Evolutionary conservation across 2,888 invertebrate genomes (phyloP).

Genomic region (Steinernema carpocapsae): DNA sequence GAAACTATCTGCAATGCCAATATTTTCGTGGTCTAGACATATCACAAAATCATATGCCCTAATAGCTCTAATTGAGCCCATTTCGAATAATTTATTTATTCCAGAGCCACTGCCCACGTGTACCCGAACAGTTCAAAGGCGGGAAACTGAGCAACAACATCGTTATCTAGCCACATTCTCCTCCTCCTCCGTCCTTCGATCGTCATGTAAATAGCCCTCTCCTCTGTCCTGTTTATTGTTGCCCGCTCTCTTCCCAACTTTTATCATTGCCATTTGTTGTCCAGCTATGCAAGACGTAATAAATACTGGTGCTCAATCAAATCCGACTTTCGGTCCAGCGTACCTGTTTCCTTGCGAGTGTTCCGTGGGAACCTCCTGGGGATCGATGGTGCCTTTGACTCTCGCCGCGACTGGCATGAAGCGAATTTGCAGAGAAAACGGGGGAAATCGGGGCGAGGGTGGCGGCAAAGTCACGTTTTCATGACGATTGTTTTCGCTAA

Average conservation of each 20-base stretch:
- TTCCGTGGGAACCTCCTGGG: too few relatives aligned
- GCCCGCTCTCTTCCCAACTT: neutral
- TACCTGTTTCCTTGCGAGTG: too few relatives aligned
- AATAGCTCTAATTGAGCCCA: neutral
- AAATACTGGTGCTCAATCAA: conserved; percentile 29
- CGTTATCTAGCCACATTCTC: conserved; percentile 6
- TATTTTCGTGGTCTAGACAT: neutral
- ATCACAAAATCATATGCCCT: neutral
- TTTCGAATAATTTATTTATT: conserved; percentile 4
- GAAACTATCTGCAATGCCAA: neutral
- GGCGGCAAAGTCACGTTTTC: conserved; percentile 18
- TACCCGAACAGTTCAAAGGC: conserved; percentile 39
- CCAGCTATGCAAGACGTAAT: conserved; percentile 30
- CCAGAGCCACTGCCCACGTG: conserved; percentile 43
- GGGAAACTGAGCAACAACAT: conserved; percentile 25
- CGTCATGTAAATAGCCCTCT: conserved; percentile 27
- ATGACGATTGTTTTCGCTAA: conserved; percentile 9
- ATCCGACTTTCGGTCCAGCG: neutral
- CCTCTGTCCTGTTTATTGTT: conserved; percentile 1
- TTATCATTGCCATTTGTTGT: conserved; percentile 29
- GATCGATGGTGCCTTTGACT: too few relatives aligned
- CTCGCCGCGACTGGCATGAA: too few relatives aligned
- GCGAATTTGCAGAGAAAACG: too few relatives aligned
- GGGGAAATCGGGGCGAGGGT: neutral
- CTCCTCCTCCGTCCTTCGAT: neutral